These are phyloP conservation scores for Halictus ligatus DNA, from an alignment of 2,888 invertebrate species.

Conservation along the genomic window DNA sequence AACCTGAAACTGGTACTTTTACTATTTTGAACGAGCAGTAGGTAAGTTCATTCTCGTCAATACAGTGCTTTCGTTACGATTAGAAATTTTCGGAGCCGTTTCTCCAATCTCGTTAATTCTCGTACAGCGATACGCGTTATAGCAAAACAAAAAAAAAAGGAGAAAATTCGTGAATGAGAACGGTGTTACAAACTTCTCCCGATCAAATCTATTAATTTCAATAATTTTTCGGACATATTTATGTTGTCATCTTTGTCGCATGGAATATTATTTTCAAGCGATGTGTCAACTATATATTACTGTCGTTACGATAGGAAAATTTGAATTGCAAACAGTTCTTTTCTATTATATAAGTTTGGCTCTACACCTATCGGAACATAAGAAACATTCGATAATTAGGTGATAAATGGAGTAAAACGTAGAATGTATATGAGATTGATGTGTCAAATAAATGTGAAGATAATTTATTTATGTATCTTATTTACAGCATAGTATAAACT, in stretches of 20 bases:
- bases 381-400: neutral
- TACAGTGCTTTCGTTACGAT: conserved; percentile 17
- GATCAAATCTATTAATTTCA: neutral
- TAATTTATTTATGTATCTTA: conserved; percentile 20
- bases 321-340: neutral
- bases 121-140: neutral
- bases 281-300: neutral
- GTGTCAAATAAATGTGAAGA: neutral
- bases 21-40: conserved; percentile 49
- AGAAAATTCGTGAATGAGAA: neutral
- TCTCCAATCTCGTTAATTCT: neutral
- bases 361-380: neutral
- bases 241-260: neutral
- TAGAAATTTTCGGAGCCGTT: neutral
- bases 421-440: neutral
- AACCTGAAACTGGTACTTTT: conserved; percentile 66
- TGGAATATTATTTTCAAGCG: neutral
- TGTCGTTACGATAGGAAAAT: neutral
- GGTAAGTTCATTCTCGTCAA: conserved; percentile 41
- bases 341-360: conserved; percentile 31
- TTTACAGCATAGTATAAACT: conserved; percentile 55
- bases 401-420: neutral
- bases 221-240: neutral
- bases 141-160: neutral
- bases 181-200: neutral